Evolutionary conservation across 2,888 invertebrate species (phyloP).

Genomic region (Drosophila peninsularis): DNA sequence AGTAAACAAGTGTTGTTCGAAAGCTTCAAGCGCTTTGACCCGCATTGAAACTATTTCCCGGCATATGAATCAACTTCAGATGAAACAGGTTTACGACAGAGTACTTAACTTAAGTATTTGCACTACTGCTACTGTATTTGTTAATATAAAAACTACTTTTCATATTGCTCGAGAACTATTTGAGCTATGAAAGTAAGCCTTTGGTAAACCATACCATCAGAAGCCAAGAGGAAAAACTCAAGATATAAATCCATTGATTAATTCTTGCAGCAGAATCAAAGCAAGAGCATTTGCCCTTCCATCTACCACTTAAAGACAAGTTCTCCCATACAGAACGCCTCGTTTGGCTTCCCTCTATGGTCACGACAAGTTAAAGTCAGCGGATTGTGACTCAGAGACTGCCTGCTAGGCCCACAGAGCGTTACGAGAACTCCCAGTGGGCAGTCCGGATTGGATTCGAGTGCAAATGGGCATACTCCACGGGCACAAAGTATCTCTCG

Average conservation of each 20-base stretch:
- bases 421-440: slow-evolving; percentile 59
- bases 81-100: slow-evolving; percentile 1
- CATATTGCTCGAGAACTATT: neutral
- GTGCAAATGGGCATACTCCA: slow-evolving; percentile 1
- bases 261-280: neutral
- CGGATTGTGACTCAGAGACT: slow-evolving; percentile 34
- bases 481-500: slow-evolving; percentile 16
- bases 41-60: neutral
- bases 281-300: neutral
- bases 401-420: slow-evolving; percentile 35
- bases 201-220: too few relatives aligned
- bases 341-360: slow-evolving; percentile 32
- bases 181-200: neutral
- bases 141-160: neutral
- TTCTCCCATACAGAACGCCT: slow-evolving; percentile 29
- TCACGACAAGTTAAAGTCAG: slow-evolving; percentile 27
- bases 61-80: slow-evolving; percentile 1
- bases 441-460: slow-evolving; percentile 30
- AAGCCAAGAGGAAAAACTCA: too few relatives aligned
- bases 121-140: neutral
- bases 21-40: neutral
- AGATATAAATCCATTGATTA: too few relatives aligned
- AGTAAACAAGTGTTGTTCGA: neutral
- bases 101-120: neutral
- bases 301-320: slow-evolving; percentile 16